Percentiles rank a stretch among this genome's conserved stretches.
phyloP scores from a whole-genome alignment of 2,888 invertebrate species.

The Orthosia gothica region DNA sequence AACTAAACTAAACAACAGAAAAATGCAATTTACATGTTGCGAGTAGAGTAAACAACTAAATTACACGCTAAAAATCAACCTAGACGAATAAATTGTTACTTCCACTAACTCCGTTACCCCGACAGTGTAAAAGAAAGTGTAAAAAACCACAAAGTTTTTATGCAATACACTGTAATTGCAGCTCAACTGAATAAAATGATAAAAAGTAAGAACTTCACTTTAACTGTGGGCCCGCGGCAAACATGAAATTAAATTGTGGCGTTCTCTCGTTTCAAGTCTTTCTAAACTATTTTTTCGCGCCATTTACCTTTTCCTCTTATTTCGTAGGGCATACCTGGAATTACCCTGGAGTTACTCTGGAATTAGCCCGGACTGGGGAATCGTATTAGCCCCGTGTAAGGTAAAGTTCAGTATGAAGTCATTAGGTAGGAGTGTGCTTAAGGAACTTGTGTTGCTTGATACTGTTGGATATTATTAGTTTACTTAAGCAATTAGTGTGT shows the following conservation, averaged over 20 bases:
- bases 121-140: constrained; percentile 73
- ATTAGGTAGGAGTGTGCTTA: constrained; percentile 36
- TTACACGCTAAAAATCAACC: constrained; percentile 54
- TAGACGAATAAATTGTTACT: constrained; percentile 63
- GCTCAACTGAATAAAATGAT: constrained; percentile 78
- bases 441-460: constrained; percentile 23
- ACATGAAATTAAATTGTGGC: constrained; percentile 76
- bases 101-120: constrained; percentile 71
- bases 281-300: constrained; percentile 57
- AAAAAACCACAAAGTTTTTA: constrained; percentile 71
- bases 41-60: constrained; percentile 27
- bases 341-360: constrained; percentile 11
- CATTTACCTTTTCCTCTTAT: constrained; percentile 62
- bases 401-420: constrained; percentile 45
- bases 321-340: constrained; percentile 50
- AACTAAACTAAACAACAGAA: constrained; percentile 59
- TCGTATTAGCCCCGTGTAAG: constrained; percentile 50
- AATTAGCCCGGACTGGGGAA: constrained; percentile 33
- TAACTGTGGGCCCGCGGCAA: constrained; percentile 67
- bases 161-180: constrained; percentile 78
- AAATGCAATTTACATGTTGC: constrained; percentile 63
- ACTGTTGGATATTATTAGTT: constrained; percentile 28
- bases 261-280: constrained; percentile 44
- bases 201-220: constrained; percentile 71
- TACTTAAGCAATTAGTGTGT: constrained; percentile 3